A percentile compares a stretch with the other conserved stretches of the same genome.
Evolutionary conservation across 1,140 invertebrate genomes (phyloP).

Genomic region (Fopius arisanus): DNA sequence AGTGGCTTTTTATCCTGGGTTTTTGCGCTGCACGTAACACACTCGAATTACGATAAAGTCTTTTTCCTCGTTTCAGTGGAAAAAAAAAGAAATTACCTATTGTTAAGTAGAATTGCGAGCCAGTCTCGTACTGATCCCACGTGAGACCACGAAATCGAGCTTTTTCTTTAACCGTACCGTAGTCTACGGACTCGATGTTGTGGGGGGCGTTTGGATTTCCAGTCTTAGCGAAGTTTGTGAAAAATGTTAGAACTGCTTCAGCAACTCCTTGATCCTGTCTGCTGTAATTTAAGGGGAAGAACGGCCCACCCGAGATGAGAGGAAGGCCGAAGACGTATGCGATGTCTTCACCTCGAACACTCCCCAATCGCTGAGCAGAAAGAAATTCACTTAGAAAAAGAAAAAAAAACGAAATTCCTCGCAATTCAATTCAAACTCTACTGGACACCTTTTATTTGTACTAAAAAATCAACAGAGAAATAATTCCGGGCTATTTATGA

Average conservation of each 20-base stretch:
- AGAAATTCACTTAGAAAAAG: no score
- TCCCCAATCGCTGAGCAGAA: slow-evolving; percentile 70
- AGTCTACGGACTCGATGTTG: slow-evolving; percentile 65
- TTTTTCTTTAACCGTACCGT: slow-evolving; percentile 68
- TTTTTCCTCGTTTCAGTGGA: background rate
- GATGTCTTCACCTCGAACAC: slow-evolving; percentile 85
- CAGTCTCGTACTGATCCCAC: slow-evolving; percentile 79
- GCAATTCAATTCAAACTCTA: no score
- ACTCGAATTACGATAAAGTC: background rate
- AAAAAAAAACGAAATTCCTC: no score
- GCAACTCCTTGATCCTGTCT: slow-evolving; percentile 78
- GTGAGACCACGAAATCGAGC: slow-evolving; percentile 68
- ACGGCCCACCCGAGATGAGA: slow-evolving; percentile 73
- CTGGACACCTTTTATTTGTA: no score
- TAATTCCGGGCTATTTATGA: no score
- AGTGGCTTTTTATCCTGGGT: slow-evolving; percentile 81
- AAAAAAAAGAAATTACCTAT: slow-evolving; percentile 67
- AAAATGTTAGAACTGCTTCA: slow-evolving; percentile 76
- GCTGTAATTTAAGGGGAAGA: slow-evolving; percentile 77
- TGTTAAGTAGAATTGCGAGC: slow-evolving; percentile 79
- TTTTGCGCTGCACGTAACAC: slow-evolving; percentile 69
- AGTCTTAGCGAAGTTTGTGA: slow-evolving; percentile 79
- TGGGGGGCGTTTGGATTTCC: slow-evolving; percentile 75
- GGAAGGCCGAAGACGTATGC: slow-evolving; percentile 88
- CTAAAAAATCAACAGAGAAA: no score